phyloP scores from a whole-genome alignment of 2,797 vertebrate species.

The Denticeps clupeoides region DNA sequence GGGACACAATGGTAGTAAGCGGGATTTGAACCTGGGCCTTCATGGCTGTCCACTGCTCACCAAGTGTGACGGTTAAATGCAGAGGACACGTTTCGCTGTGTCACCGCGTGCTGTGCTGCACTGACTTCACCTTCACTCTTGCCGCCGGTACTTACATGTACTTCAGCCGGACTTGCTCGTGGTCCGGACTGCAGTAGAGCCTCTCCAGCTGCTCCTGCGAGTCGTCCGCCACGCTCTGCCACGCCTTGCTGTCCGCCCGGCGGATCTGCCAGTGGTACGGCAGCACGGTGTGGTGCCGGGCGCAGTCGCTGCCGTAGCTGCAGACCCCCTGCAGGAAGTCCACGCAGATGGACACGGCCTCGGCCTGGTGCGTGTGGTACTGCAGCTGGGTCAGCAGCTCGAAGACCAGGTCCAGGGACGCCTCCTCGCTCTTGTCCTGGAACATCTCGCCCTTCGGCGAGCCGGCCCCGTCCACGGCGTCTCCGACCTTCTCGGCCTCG shows the following conservation, averaged over 20 bases:
- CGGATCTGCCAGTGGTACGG: slow-evolving; percentile 96
- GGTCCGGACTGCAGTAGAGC: slow-evolving; percentile 98
- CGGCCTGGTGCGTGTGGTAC: slow-evolving; percentile 93
- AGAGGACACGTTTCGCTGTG: too few relatives aligned
- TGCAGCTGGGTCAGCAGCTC: slow-evolving; percentile 95
- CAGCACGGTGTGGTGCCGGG: slow-evolving; percentile 87
- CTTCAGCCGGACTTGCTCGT: slow-evolving; percentile 84
- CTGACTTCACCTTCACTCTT: too few relatives aligned
- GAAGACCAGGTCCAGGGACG: slow-evolving; percentile 91
- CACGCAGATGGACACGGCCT: slow-evolving; percentile 84
- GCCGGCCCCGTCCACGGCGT: slow-evolving; percentile 57
- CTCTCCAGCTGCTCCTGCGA: slow-evolving; percentile 97
- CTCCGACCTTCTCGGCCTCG: slow-evolving; percentile 67
- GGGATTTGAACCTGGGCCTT: too few relatives aligned
- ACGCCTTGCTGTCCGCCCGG: slow-evolving; percentile 66
- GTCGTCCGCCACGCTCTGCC: slow-evolving; percentile 91
- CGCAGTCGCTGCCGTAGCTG: slow-evolving; percentile 83
- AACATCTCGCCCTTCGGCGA: slow-evolving; percentile 70
- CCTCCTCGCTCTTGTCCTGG: slow-evolving; percentile 94
- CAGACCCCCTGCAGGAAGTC: slow-evolving; percentile 90
- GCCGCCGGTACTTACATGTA: slow-evolving; percentile 87
- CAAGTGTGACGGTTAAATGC: too few relatives aligned
- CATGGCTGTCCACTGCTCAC: too few relatives aligned
- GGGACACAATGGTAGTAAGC: too few relatives aligned
- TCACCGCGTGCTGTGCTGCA: too few relatives aligned